Conservation (phyloP, 2,888 invertebrate genomes). For the Aproaerema taeniolella region DNA sequence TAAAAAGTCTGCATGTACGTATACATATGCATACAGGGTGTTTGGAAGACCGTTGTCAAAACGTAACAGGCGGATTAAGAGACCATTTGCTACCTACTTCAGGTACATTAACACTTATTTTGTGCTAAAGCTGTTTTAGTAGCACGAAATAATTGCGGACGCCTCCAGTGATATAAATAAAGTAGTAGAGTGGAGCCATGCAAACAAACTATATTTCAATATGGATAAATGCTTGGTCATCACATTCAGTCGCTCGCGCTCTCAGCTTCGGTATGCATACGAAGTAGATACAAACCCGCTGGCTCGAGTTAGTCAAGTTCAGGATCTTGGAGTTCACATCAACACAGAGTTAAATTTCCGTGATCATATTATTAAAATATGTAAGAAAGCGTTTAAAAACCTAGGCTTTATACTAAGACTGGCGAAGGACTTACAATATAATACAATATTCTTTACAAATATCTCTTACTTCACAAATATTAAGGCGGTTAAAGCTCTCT, state of each 20-base stretch:
- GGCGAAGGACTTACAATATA: background rate
- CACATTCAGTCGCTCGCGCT: background rate
- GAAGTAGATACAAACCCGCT: background rate
- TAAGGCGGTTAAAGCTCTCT: background rate
- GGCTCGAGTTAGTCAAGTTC: too few relatives aligned
- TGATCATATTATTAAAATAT: slow-evolving; percentile 3
- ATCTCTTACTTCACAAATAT: background rate
- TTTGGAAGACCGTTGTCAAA: too few relatives aligned
- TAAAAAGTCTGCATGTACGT: too few relatives aligned
- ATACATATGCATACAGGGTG: too few relatives aligned
- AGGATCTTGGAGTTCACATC: slow-evolving; percentile 6
- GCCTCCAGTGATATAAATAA: slow-evolving; percentile 7
- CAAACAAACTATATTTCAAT: too few relatives aligned
- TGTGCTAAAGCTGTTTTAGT: too few relatives aligned
- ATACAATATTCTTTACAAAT: background rate
- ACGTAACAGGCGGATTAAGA: too few relatives aligned
- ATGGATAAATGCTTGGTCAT: slow-evolving; percentile 4
- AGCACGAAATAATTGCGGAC: too few relatives aligned
- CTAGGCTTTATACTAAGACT: slow-evolving; percentile 5
- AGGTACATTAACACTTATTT: too few relatives aligned
- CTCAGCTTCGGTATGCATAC: background rate
- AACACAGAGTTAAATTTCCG: slow-evolving; percentile 1
- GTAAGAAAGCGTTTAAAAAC: slow-evolving; percentile 10
- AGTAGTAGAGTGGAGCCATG: too few relatives aligned
- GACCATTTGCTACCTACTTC: too few relatives aligned